phyloP scores from a whole-genome alignment of 2,888 invertebrate species.

The Ophioninae sp. region DNA sequence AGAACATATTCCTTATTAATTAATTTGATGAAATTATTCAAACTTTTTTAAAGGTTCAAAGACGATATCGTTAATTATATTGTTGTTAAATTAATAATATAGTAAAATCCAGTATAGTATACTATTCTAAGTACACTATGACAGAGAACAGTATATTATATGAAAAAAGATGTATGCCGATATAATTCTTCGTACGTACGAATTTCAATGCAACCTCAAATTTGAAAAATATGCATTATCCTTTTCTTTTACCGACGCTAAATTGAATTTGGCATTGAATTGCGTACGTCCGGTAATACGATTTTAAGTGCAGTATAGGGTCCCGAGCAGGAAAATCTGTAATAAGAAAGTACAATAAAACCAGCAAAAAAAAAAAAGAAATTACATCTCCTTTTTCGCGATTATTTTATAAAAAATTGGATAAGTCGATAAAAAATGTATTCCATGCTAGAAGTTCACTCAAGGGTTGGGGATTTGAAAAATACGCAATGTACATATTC shows the following conservation, averaged over 20 bases:
- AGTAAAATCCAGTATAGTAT: constrained; percentile 34
- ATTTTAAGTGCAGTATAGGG: constrained; percentile 22
- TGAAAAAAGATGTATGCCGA: constrained; percentile 47
- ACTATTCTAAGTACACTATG: constrained; percentile 34
- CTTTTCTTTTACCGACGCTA: background rate
- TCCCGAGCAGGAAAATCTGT: constrained; percentile 23
- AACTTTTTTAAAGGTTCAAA: constrained; percentile 54
- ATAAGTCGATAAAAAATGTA: constrained; percentile 11
- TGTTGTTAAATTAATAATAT: constrained; percentile 49
- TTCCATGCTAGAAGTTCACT: constrained; percentile 45
- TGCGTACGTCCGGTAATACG: constrained; percentile 28
- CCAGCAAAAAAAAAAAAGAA: constrained; percentile 4
- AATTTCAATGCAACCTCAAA: constrained; percentile 11
- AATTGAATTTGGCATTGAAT: constrained; percentile 31
- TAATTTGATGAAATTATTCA: constrained; percentile 52
- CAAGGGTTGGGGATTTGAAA: constrained; percentile 13
- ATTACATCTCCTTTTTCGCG: background rate
- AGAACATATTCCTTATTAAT: constrained; percentile 30
- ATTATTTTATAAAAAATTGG: background rate
- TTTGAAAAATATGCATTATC: background rate
- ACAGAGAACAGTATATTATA: constrained; percentile 32
- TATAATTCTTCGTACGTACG: constrained; percentile 29
- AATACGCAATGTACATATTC: constrained; percentile 2
- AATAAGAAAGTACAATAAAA: too few species aligned
- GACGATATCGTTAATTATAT: constrained; percentile 52